Percentiles rank a stretch among this genome's conserved stretches.
These are phyloP conservation scores for Dasypolia templi DNA, from an alignment of 2,888 invertebrate species.

Conservation along the genomic window DNA sequence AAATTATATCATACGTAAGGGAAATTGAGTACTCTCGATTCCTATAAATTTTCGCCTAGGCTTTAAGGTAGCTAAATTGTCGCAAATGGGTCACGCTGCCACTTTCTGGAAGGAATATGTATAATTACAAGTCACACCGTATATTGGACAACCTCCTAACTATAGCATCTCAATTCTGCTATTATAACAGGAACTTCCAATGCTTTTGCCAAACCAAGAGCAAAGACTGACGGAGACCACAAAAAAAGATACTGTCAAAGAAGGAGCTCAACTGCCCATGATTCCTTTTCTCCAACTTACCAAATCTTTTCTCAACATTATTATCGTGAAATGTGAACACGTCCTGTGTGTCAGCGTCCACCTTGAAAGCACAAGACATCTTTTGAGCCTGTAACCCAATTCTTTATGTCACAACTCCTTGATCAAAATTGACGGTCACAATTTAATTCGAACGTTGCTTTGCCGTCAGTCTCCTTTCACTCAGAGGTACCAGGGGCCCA, in stretches of 20 bases:
- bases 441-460: slow-evolving; percentile 56
- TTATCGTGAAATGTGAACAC: slow-evolving; percentile 31
- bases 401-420: slow-evolving; percentile 44
- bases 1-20: not conserved
- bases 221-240: not conserved
- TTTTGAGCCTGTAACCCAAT: slow-evolving; percentile 51
- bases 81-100: too few species aligned
- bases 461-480: slow-evolving; percentile 59
- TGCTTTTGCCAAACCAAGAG: not conserved
- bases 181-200: not conserved
- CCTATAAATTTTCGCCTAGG: too few species aligned
- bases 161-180: too few species aligned
- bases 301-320: slow-evolving; percentile 8
- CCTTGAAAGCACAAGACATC: slow-evolving; percentile 18
- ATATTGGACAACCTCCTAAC: too few species aligned
- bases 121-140: too few species aligned
- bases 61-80: too few species aligned
- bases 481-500: slow-evolving; percentile 73
- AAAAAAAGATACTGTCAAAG: not conserved
- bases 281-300: not conserved
- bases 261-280: not conserved
- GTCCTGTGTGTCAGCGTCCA: slow-evolving; percentile 18
- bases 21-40: too few species aligned
- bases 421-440: slow-evolving; percentile 62
- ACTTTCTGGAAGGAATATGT: too few species aligned